Base-by-base conservation (phyloP, 2,888 invertebrate species). In the Drosophila formosana region DNA sequence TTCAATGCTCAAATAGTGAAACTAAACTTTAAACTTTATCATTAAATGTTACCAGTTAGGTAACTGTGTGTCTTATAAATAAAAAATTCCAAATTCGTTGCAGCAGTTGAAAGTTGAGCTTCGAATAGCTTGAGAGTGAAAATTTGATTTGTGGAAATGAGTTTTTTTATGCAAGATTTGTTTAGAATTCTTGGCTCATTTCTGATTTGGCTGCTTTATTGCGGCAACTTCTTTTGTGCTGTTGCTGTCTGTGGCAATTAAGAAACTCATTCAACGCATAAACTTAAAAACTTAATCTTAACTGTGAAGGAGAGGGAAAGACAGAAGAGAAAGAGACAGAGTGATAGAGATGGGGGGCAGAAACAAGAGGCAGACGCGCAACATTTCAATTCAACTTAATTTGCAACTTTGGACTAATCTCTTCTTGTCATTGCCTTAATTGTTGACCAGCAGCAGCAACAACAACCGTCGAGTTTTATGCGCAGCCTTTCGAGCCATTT, bases 341-440 rank as follows among this genome's bases (percentile, higher is more conserved):
- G 57, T 26, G 28, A n/a, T n/a, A n/a, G n/a, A n/a, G n/a, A n/a
- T n/a, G n/a, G n/a, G n/a, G 34, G 34, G 39, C 47, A 58, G 61
- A 58, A 75, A 68, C 49, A 46, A 30, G 26, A 52, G 53, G 34
- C 52, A 47, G 70, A 58, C 57, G 63, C 75, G 68, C 61, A 66
- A 57, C 74, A 81, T 86, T 81, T 86, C 86, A 81, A 82, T 86
- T 79, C 82, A 85, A 85, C 66, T 88, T 85, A 84, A 85, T 82
- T 85, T 85, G 52, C 77, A 88, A 82, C 88, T 82, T 80, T 86
- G 74, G 72, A 71, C 88, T 82, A 88, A 82, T 82, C 86, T 86
- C 70, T 51, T 71, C 55, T 83, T 86, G 86, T 83, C 81, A 75
- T 86, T 81, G 87, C 81, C 87, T 77, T 85, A 82, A 82, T 88